phyloP scores from a whole-genome alignment of 2,797 vertebrate species.

The Phaenicophaeus curvirostris region DNA sequence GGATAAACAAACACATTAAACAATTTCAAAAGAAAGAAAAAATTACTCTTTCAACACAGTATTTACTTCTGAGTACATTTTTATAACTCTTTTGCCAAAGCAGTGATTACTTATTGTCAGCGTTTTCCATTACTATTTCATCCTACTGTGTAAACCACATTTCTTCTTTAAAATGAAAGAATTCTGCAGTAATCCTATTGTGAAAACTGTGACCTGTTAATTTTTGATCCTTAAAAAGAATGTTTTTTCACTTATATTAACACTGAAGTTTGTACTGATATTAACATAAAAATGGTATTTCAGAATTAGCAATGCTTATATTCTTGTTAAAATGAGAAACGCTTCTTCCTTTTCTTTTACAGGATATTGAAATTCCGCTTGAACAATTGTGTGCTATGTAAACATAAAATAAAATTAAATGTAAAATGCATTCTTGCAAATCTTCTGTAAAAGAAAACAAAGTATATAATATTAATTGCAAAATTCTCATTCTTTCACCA shows the following conservation, averaged over 20 bases:
- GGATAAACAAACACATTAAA: neutral
- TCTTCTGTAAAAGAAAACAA: constrained; percentile 12
- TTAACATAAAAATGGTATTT: neutral
- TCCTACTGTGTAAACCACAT: neutral
- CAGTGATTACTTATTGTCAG: neutral
- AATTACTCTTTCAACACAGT: neutral
- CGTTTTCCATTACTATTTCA: neutral
- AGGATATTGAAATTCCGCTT: neutral
- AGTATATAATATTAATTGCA: neutral
- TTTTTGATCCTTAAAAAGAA: neutral
- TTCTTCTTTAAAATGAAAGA: neutral
- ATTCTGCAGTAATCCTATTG: neutral
- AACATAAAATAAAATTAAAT: neutral
- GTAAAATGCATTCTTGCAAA: neutral
- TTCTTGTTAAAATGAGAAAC: neutral
- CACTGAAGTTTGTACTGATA: neutral
- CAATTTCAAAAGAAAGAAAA: neutral
- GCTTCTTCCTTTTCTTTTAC: constrained; percentile 12
- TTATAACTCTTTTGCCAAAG: constrained; percentile 1
- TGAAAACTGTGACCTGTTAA: neutral
- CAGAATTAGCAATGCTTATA: neutral
- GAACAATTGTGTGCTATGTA: neutral
- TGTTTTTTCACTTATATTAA: neutral
- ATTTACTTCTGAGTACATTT: neutral
- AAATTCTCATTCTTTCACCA: neutral